Conservation (phyloP, 2,888 invertebrate species). For the Diachrysia chrysitis region DNA sequence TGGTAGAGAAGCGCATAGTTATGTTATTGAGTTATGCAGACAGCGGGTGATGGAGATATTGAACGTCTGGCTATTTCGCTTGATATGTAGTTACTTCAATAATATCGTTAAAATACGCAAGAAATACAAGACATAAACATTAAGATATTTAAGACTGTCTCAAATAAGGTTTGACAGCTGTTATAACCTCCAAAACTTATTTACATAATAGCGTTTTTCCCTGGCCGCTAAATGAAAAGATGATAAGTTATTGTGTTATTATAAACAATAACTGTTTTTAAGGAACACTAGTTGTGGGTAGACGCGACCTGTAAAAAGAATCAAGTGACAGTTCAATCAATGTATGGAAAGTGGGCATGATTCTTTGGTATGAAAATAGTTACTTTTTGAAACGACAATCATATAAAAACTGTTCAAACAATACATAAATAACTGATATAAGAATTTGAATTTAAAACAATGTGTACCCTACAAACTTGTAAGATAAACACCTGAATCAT, state of each 20-base stretch:
- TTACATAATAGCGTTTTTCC: too few relatives aligned
- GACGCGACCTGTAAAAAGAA: too few relatives aligned
- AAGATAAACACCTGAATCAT: slow-evolving; percentile 7
- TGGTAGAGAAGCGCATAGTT: slow-evolving; percentile 78
- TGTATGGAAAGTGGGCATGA: too few relatives aligned
- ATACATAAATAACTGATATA: not conserved
- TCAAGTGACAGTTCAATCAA: too few relatives aligned
- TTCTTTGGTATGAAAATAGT: not conserved
- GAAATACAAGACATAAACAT: not conserved
- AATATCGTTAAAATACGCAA: not conserved
- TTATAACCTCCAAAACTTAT: too few relatives aligned
- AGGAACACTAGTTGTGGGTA: too few relatives aligned
- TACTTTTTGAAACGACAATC: not conserved
- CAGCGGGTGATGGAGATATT: slow-evolving; percentile 65
- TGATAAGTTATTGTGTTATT: too few relatives aligned
- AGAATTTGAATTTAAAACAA: not conserved
- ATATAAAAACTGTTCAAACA: not conserved
- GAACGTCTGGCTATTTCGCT: slow-evolving; percentile 72
- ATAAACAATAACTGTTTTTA: too few relatives aligned
- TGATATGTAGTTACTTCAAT: slow-evolving; percentile 36
- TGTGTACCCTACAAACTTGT: not conserved
- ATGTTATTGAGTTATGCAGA: slow-evolving; percentile 87
- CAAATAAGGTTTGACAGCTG: too few relatives aligned
- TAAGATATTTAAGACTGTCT: not conserved
- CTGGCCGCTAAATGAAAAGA: too few relatives aligned